Percentiles rank a stretch among this genome's conserved stretches.
Conservation (phyloP, 2,888 invertebrate species). For the Hypena proboscidalis region DNA sequence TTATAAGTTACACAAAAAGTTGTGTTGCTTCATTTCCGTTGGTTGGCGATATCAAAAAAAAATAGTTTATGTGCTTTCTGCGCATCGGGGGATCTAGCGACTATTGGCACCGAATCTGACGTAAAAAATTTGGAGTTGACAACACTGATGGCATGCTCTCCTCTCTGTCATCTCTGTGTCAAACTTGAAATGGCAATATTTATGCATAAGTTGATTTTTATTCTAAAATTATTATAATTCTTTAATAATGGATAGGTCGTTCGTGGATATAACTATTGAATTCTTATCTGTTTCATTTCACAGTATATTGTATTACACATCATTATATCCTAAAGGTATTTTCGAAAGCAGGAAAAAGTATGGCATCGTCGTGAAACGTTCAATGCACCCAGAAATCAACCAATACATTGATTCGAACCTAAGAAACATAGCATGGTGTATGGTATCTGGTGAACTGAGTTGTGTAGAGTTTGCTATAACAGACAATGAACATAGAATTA, state of each 20-base stretch:
- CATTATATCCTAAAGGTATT: slow-evolving; percentile 87
- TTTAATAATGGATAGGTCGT: slow-evolving; percentile 72
- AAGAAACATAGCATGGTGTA: slow-evolving; percentile 77
- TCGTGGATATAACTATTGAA: slow-evolving; percentile 86
- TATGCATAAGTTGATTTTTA: neutral
- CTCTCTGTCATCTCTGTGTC: no score
- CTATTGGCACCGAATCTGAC: no score
- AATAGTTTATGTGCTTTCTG: no score
- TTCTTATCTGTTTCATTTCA: slow-evolving; percentile 88
- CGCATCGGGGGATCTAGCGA: no score
- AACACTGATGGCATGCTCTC: no score
- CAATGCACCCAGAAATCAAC: slow-evolving; percentile 87
- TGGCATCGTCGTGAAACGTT: slow-evolving; percentile 85
- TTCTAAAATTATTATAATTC: neutral
- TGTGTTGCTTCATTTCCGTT: no score
- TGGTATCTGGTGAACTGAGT: slow-evolving; percentile 77
- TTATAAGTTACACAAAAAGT: no score
- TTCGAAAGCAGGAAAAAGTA: slow-evolving; percentile 88
- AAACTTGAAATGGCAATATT: no score
- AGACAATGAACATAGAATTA: slow-evolving; percentile 52
- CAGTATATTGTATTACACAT: slow-evolving; percentile 84
- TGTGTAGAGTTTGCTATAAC: slow-evolving; percentile 82
- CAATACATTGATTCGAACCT: slow-evolving; percentile 86
- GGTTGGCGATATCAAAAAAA: no score
- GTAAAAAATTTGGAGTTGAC: no score